Percentiles rank a stretch among this genome's conserved stretches.
These are phyloP conservation scores for Zaprionus vittiger DNA, from an alignment of 1,140 invertebrate genomes.

Conservation along the genomic window DNA sequence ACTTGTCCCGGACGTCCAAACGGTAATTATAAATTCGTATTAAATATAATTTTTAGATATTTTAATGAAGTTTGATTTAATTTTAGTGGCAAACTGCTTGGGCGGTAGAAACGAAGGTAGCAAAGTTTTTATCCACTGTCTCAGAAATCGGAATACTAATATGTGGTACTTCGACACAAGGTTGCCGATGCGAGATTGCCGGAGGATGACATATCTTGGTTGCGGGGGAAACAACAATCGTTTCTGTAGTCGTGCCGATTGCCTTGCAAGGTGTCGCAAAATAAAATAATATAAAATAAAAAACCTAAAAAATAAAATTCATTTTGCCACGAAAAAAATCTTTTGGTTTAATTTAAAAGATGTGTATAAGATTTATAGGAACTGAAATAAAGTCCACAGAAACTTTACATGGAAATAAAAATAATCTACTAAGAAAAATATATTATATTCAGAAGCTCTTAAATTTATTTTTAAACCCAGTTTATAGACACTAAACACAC, in stretches of 20 bases:
- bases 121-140: neutral
- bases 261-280: neutral
- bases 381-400: too few species aligned
- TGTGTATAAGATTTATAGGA: neutral
- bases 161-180: neutral
- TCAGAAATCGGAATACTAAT: neutral
- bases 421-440: too few species aligned
- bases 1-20: neutral
- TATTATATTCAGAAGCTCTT: too few species aligned
- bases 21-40: neutral
- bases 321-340: neutral
- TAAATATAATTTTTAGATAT: neutral
- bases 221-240: constrained; percentile 1
- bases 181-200: neutral
- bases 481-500: neutral
- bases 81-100: neutral
- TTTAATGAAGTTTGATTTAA: neutral
- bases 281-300: neutral
- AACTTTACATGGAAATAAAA: too few species aligned
- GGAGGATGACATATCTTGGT: neutral
- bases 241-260: neutral
- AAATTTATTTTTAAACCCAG: too few species aligned
- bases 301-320: neutral
- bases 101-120: neutral
- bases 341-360: neutral